Evolutionary conservation across 2,797 vertebrate genomes (phyloP), one percentile per base, ranked within the genome.

Genomic region (Tragopan temminckii): DNA sequence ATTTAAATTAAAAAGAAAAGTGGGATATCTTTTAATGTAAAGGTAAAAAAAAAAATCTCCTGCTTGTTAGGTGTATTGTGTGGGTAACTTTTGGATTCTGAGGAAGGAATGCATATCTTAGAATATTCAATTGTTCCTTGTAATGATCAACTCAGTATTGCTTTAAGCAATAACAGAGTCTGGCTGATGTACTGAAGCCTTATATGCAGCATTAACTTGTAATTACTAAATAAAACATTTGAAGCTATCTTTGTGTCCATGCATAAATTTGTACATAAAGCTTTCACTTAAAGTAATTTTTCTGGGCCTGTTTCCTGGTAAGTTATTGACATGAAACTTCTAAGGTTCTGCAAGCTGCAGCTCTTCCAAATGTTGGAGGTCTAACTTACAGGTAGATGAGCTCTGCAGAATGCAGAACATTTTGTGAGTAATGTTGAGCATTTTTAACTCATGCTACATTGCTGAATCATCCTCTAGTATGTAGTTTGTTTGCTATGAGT

Each of bases 121-220:
- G 69, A 76, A 57, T 68, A 48, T 0, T 14, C 27, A 0, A 55
- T 14, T 4, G 0, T 40, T 52, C 43, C 50, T 40, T 77, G 52
- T 20, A n/a, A 38, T 64, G n/a, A 42, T 48, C 29, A 43, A 1
- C 31, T 58, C 2, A 13, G 67, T 66, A 46, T 23, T 88, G 62
- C 45, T 76, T 25, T 55, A 43, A 78, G 61, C 12, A 42, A 20
- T 5, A 59, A 46, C 16, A 76, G 31, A 38, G 15, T 14, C 36
- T 76, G 74, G 24, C 16, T 76, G 13, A 31, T 46, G 7, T 55
- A 19, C 48, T 58, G 25, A 58, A 80, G 35, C 35, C 11, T 42
- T 53, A 50, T 1, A 23, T 0, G 0, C 40, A 46, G 64, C 25
- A 18, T 63, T 64, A 72, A 24, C 33, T 63, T 53, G 7, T 59